Base-by-base conservation (phyloP, 2,888 invertebrate species). In the Axea sp. region DNA sequence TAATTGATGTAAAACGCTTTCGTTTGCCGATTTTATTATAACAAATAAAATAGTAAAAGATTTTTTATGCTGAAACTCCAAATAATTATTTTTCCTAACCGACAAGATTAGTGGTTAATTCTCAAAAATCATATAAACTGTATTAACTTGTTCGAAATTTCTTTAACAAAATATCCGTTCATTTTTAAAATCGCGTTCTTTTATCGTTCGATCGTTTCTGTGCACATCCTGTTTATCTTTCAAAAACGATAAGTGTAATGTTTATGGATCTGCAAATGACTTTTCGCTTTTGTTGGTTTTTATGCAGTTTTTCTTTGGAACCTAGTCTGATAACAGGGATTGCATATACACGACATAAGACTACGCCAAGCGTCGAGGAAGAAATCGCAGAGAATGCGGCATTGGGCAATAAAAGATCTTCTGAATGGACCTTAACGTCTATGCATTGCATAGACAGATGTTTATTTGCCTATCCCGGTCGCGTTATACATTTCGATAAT, bases 401-500 rank as follows among this genome's bases (percentile, higher is more conserved):
- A 37, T 19, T n/a, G 43, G 53, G 55, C 64, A 68, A 75, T 76
- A 59, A 74, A 62, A 75, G 57, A 71, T 60, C 55, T 28, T 51
- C 62, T 64, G 60, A 75, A 72, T 69, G 69, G 72, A 72, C 72
- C 31, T 62, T 67, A 74, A 69, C 49, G 69, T 74, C 65, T 65
- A 55, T 65, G 60, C 69, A 55, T 71, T 51, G 65, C 60, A 59
- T 45, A 73, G 73, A 65, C 73, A 73, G 73, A 74, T 74, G 74
- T 74, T 74, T 69, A 74, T 74, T 74, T 71, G 69, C 74, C 74
- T 74, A 74, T 74, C 69, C 49, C 43, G 69, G 65, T 68, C 60
- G 65, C 74, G 49, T 65, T 74, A 65, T 68, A 53, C 49, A 31
- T 74, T 55, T 51, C 57, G 74, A 65, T 74, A 74, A 74, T 74